phyloP scores from a whole-genome alignment of 2,888 invertebrate genomes.

The Linnaemya vulpina region DNA sequence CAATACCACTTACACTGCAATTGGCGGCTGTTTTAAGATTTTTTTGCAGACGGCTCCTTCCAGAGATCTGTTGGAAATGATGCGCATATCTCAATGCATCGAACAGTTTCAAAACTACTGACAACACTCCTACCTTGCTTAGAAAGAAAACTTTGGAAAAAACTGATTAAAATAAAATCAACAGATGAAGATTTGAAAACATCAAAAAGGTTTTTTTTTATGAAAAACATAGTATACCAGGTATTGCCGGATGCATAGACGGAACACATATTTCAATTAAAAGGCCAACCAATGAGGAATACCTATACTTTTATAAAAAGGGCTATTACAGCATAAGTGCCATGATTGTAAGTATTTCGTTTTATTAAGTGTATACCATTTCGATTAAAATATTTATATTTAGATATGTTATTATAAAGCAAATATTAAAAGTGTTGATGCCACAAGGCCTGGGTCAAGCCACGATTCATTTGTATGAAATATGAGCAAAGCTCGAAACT shows the following conservation, averaged over 20 bases:
- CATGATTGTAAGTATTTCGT: too few relatives aligned
- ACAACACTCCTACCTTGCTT: conserved; percentile 10
- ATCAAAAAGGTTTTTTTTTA: not conserved
- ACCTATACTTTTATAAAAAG: conserved; percentile 23
- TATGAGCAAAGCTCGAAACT: not conserved
- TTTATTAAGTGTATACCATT: too few relatives aligned
- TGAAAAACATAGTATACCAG: conserved; percentile 21
- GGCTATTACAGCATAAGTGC: too few relatives aligned
- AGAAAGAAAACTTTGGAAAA: conserved; percentile 8
- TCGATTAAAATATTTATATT: too few relatives aligned
- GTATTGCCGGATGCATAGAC: conserved; percentile 31
- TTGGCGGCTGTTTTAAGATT: conserved; percentile 24
- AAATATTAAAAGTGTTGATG: not conserved
- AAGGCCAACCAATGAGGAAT: conserved; percentile 8
- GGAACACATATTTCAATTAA: conserved; percentile 16
- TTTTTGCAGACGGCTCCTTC: conserved; percentile 29
- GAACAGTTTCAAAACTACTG: conserved; percentile 3
- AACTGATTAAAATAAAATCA: conserved; percentile 18
- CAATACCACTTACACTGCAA: conserved; percentile 24
- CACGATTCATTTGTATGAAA: not conserved
- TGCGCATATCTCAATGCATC: conserved; percentile 25
- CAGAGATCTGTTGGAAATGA: conserved; percentile 11
- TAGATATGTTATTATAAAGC: too few relatives aligned
- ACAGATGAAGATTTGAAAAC: conserved; percentile 12
- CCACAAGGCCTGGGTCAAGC: too few relatives aligned